These are phyloP conservation scores for Phasia obesa DNA, from an alignment of 2,888 invertebrate species.

Conservation along the genomic window DNA sequence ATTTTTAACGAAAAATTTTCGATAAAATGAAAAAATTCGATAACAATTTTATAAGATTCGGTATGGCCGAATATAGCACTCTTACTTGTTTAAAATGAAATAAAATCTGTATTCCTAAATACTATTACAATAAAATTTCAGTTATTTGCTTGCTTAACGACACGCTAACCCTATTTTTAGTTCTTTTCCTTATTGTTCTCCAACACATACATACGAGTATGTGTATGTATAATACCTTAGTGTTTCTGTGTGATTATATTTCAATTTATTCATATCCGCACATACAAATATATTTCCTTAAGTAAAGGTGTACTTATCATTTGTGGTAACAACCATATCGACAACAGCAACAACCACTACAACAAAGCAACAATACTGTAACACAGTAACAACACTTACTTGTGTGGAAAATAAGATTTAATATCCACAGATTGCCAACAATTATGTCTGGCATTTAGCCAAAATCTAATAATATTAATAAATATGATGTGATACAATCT, in stretches of 20 bases:
- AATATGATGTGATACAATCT: slow-evolving; percentile 59
- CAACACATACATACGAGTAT: no score
- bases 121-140: no score
- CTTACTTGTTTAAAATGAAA: no score
- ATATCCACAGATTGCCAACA: slow-evolving; percentile 42
- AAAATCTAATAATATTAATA: slow-evolving; percentile 66
- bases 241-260: background rate
- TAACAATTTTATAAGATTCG: no score
- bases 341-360: background rate
- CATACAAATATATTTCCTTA: background rate
- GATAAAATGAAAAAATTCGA: no score
- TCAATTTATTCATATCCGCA: slow-evolving; percentile 16
- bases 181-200: no score
- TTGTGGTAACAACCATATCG: slow-evolving; percentile 26
- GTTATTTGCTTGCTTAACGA: no score
- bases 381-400: background rate
- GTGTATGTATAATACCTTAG: no score
- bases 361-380: background rate
- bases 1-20: no score
- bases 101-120: no score
- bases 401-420: slow-evolving; percentile 28
- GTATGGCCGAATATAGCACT: no score
- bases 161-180: no score
- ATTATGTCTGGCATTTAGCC: slow-evolving; percentile 66
- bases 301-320: slow-evolving; percentile 31